Conservation (phyloP, 2,113 vertebrate species). For the Burhinus oedicnemus region DNA sequence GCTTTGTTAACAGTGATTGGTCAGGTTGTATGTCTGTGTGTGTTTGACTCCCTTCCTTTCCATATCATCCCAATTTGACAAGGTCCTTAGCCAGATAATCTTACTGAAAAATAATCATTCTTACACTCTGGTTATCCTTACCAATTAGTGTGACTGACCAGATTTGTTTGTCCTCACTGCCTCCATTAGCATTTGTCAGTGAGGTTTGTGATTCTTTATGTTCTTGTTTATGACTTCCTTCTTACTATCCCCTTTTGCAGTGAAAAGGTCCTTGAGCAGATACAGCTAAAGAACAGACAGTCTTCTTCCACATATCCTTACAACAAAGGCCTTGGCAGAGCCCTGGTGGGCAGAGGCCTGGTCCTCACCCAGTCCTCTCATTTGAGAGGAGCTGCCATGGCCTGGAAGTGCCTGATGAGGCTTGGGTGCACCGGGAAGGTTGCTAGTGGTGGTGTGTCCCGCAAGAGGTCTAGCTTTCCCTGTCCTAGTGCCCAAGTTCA, state of each 20-base stretch:
- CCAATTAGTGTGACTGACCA: background rate
- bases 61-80: background rate
- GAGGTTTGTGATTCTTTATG: background rate
- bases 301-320: too few species aligned
- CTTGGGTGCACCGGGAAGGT: background rate
- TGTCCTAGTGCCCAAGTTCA: background rate
- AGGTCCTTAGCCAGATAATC: background rate
- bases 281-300: too few species aligned
- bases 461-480: background rate
- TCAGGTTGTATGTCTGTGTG: background rate
- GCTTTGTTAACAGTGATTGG: background rate
- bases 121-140: background rate
- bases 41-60: background rate
- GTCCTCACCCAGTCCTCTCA: background rate
- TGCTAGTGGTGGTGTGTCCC: background rate
- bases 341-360: background rate
- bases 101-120: background rate
- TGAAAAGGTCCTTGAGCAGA: too few species aligned
- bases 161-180: background rate
- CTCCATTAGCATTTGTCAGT: background rate
- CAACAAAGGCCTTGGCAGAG: too few species aligned
- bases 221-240: background rate
- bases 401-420: too few species aligned
- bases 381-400: background rate
- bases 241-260: background rate